A percentile compares a stretch with the other conserved stretches of the same genome.
Conservation (phyloP, 1,140 invertebrate genomes). For the Coptotermes formosanus region DNA sequence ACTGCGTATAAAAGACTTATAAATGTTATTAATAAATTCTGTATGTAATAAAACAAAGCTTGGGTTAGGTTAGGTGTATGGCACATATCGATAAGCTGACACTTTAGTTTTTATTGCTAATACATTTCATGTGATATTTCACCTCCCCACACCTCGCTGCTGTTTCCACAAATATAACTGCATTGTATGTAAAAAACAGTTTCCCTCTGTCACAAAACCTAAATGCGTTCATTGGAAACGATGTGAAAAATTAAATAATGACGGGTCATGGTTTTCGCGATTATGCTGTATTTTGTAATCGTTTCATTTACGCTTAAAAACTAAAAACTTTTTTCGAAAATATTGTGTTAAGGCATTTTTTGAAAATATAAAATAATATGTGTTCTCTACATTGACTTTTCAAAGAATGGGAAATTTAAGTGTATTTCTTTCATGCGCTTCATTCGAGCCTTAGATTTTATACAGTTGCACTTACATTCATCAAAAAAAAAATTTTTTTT, state of each 20-base stretch:
- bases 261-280: background rate
- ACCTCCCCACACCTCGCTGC: background rate
- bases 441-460: too few species aligned
- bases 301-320: background rate
- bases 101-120: background rate
- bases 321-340: background rate
- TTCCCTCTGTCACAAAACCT: background rate
- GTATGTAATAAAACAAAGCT: background rate
- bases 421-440: too few species aligned
- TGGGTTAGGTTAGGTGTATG: background rate
- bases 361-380: too few species aligned
- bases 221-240: background rate
- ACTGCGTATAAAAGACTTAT: background rate
- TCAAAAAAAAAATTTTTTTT: too few species aligned
- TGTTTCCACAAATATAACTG: background rate
- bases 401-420: too few species aligned
- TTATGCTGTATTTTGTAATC: background rate
- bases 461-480: too few species aligned
- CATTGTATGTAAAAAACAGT: background rate
- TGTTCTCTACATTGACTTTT: too few species aligned
- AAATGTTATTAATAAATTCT: background rate
- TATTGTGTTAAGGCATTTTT: background rate
- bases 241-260: background rate
- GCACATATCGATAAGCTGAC: background rate
- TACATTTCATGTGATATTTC: background rate